Conservation (phyloP, 92 coral and sea anemone genomes). For the Bergia sp. region DNA sequence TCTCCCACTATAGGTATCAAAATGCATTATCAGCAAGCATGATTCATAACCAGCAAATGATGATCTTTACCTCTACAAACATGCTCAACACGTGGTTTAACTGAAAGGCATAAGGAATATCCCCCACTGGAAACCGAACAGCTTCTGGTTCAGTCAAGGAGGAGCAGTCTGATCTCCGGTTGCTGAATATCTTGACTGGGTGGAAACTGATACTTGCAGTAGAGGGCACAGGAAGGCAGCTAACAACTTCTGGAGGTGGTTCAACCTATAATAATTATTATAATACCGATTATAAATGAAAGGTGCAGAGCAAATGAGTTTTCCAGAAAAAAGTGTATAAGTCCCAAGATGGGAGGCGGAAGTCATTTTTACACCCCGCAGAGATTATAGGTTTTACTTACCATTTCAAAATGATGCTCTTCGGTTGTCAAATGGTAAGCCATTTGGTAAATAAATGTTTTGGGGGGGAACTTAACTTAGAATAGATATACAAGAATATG, state of each 20-base stretch:
- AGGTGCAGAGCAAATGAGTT: too few relatives aligned
- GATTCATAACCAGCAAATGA: not conserved
- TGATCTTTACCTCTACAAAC: constrained; percentile 80
- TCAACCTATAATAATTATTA: constrained; percentile 53
- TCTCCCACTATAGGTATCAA: not conserved
- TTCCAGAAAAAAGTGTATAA: too few relatives aligned
- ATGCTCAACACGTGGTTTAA: constrained; percentile 85
- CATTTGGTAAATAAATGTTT: too few relatives aligned
- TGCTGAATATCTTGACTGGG: constrained; percentile 83
- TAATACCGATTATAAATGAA: too few relatives aligned
- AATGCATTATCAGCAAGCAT: not conserved
- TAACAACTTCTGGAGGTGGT: constrained; percentile 79
- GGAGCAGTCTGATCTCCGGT: constrained; percentile 69
- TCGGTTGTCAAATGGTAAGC: too few relatives aligned
- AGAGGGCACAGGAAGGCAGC: constrained; percentile 91
- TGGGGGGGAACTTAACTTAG: too few relatives aligned
- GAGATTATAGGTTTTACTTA: too few relatives aligned
- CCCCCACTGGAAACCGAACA: constrained; percentile 65
- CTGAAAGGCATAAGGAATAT: constrained; percentile 90
- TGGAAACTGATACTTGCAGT: constrained; percentile 91
- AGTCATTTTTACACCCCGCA: too few relatives aligned
- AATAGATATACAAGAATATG: too few relatives aligned
- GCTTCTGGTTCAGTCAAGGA: constrained; percentile 65
- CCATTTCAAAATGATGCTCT: too few relatives aligned
- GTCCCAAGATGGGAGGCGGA: too few relatives aligned